Percentiles rank a stretch among this genome's conserved stretches.
Conservation (phyloP, 2,797 vertebrate species). For the Smutsia gigantea region DNA sequence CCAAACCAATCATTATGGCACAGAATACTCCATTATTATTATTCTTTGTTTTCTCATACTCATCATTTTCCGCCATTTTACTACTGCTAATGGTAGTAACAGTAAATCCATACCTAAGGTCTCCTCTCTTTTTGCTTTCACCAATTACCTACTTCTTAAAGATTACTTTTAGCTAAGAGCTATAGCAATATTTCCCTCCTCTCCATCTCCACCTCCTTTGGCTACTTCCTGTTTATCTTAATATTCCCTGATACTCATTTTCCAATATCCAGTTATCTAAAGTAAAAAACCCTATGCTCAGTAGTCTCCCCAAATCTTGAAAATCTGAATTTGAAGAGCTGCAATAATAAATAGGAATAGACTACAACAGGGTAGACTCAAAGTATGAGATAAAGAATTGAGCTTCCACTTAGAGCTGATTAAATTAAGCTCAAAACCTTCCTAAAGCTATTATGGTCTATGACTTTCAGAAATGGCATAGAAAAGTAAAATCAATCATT, state of each 20-base stretch:
- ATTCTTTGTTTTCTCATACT: neutral
- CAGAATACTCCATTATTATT: neutral
- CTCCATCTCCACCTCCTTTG: neutral
- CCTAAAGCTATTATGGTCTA: neutral
- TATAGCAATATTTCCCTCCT: neutral
- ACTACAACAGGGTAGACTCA: neutral
- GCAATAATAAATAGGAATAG: neutral
- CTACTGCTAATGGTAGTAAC: neutral
- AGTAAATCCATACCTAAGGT: neutral
- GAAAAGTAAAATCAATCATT: neutral
- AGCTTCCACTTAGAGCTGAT: neutral
- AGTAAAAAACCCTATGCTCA: neutral
- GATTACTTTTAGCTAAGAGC: neutral
- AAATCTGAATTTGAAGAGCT: neutral
- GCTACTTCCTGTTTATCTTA: rapidly evolving
- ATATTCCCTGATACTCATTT: neutral
- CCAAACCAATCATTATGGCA: neutral
- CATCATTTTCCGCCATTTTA: neutral
- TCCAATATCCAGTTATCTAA: neutral
- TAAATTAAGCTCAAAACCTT: neutral
- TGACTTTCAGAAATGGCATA: neutral
- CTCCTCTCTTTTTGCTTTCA: neutral
- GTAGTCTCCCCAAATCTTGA: neutral
- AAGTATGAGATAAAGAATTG: neutral
- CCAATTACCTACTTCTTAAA: neutral